Percentiles rank a stretch among this genome's conserved stretches.
Evolutionary conservation across 2,888 invertebrate species (phyloP).

Genomic region (Spisula solida): DNA sequence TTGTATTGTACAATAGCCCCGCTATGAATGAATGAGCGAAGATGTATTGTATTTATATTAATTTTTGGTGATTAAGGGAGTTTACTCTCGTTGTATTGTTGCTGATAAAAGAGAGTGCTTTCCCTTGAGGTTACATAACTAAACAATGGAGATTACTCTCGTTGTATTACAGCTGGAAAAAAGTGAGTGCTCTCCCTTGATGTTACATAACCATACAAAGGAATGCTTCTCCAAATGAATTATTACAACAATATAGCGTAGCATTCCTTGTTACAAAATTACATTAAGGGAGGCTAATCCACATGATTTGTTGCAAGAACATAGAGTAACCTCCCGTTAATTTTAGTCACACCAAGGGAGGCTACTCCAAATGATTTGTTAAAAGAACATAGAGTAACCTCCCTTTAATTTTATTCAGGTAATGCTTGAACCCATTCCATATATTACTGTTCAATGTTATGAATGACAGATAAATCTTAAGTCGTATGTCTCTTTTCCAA

Average conservation of each 20-base stretch:
- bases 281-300: background rate
- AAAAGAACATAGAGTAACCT: background rate
- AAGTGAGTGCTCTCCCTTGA: background rate
- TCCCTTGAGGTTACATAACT: background rate
- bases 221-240: too few species aligned
- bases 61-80: background rate
- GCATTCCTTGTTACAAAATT: too few species aligned
- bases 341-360: background rate
- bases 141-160: background rate
- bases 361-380: background rate
- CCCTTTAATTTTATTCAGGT: constrained; percentile 29
- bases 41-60: background rate
- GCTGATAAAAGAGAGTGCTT: background rate
- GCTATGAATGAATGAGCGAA: background rate
- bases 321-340: background rate
- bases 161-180: background rate
- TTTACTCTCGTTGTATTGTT: background rate
- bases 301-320: background rate
- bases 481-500: too few species aligned
- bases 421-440: constrained; percentile 37
- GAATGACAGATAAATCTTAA: background rate
- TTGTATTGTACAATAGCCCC: background rate
- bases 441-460: background rate
- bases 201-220: background rate
- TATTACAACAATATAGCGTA: too few species aligned